Evolutionary conservation across 2,888 invertebrate genomes (phyloP), one percentile per base, ranked within the genome.

Genomic region (Scaptomyza caliginosa): DNA sequence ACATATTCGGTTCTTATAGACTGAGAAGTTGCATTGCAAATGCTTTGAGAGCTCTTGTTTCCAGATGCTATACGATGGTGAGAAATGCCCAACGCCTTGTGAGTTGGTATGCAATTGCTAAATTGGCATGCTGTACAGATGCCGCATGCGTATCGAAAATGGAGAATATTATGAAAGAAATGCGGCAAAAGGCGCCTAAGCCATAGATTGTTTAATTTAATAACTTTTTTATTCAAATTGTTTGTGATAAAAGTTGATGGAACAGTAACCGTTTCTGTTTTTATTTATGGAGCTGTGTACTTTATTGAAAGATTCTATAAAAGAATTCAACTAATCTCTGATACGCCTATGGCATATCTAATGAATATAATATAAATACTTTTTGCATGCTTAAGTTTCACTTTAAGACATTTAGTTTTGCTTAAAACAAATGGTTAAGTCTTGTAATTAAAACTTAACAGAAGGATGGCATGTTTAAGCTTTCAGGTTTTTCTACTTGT

Each of bases 21-120:
- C 43, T 10, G 51, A 63, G 10, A 1, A 21, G 4, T 1, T 8
- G 10, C 34, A 5, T 5, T 63, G 63, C 16, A 21, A 8, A 30
- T 63, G 63, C 24, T 57, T 57, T 30, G 64, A 64, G 26, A 48
- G 57, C 4, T 43, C 57, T 0, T 58, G 64, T 13, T 2, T 26
- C 0, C 58, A 57, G 21, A 1, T 64, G 6, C 30, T 58, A 2
- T 58, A 54, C 21, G 54, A 64, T 32, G 21, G 38, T n/a, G 38
- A 32, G 24, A 10, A 2, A 0, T 64, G 58, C 34, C 10, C 21
- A 4, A 21, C 32, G 5, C 0, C 4, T 6, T 67, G 67, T 16
- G 3, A 19, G 26, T 28, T 36, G 43, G 1, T 8, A 4, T 67
- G 67, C 23, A 45, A 40, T 2, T 67, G 67, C 4, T 36, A 30